Percentiles rank a stretch among this genome's conserved stretches.
Evolutionary conservation across 2,113 vertebrate genomes (phyloP).

Genomic region (Phalacrocorax aristotelis): DNA sequence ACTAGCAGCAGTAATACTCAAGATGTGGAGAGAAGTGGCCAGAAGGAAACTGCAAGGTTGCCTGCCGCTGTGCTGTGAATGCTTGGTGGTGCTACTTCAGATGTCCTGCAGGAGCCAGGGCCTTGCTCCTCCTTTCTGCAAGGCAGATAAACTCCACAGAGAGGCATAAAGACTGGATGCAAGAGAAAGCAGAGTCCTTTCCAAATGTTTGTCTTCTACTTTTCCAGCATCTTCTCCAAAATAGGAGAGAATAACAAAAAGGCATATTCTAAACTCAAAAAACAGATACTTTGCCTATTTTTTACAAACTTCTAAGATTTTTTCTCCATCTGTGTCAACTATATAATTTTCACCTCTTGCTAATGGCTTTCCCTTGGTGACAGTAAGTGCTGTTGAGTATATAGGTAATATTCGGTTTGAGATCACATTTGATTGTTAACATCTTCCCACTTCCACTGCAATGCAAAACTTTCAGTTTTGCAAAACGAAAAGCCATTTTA

Average conservation of each 20-base stretch:
- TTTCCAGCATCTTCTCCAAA: not conserved
- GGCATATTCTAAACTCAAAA: not conserved
- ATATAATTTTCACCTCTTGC: conserved; percentile 11
- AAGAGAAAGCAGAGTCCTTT: not conserved
- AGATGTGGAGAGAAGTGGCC: not conserved
- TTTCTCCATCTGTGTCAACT: not conserved
- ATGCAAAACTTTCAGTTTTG: not conserved
- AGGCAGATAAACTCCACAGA: not conserved
- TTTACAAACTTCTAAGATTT: not conserved
- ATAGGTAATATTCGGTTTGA: not conserved
- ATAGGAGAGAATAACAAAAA: not conserved
- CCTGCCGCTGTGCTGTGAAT: not conserved
- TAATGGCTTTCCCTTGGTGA: conserved; percentile 23
- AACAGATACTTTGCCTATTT: not conserved
- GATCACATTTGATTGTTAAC: not conserved
- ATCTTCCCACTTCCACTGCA: not conserved
- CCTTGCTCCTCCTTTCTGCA: not conserved
- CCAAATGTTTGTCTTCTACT: not conserved
- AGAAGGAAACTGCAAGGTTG: not conserved
- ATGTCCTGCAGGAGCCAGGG: not conserved
- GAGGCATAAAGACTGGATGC: not conserved
- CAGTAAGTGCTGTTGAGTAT: conserved; percentile 10
- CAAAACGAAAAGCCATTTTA: not conserved
- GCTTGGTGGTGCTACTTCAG: not conserved
- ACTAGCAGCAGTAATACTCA: not conserved